Conservation (phyloP, 2,113 vertebrate species). For the Procavia capensis region DNA sequence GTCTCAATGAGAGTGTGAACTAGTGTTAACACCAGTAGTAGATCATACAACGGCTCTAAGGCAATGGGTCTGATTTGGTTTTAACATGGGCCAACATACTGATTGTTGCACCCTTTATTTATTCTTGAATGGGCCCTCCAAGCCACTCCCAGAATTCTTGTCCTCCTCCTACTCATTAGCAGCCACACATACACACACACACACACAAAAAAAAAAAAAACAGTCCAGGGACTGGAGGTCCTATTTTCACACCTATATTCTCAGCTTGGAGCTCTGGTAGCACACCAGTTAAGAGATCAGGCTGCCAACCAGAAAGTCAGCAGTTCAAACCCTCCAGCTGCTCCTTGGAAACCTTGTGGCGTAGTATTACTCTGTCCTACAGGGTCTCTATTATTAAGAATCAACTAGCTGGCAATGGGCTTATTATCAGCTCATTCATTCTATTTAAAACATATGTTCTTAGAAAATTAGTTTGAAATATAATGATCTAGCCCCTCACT, state of each 20-base stretch:
- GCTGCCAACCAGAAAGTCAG: not conserved
- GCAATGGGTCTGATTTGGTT: too few relatives aligned
- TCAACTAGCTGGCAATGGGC: not conserved
- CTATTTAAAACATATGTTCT: not conserved
- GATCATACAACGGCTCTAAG: not conserved
- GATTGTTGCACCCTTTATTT: not conserved
- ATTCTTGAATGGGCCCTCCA: not conserved
- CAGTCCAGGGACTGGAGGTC: not conserved
- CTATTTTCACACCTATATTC: not conserved
- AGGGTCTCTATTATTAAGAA: not conserved
- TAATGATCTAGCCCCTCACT: not conserved
- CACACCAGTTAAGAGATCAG: not conserved
- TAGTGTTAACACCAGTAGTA: not conserved
- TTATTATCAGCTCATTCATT: not conserved
- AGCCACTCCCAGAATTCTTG: slow-evolving; percentile 22
- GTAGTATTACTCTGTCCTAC: not conserved
- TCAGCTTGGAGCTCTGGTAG: not conserved
- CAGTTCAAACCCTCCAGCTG: not conserved
- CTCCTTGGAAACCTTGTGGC: not conserved
- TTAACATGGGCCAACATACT: not conserved
- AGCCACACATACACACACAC: too few relatives aligned
- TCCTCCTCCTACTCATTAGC: not conserved
- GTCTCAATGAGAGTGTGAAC: not conserved
- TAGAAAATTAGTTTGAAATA: not conserved
- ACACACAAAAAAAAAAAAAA: too few relatives aligned